Percentiles rank a stretch among this genome's conserved stretches.
Evolutionary conservation across 2,113 vertebrate species (phyloP).

Genomic region (Panthera leo): DNA sequence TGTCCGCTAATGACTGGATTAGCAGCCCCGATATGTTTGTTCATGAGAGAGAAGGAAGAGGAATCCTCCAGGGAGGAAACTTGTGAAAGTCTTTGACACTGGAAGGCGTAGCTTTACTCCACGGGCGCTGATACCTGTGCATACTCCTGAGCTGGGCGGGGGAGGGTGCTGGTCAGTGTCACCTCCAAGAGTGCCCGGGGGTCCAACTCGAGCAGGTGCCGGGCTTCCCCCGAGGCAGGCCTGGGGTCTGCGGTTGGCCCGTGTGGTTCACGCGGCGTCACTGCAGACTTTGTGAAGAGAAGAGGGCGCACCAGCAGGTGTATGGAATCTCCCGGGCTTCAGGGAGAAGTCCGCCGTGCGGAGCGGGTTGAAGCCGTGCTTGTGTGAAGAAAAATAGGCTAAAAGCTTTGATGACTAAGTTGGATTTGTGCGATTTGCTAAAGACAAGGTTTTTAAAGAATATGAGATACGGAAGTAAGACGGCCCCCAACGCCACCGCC

Average conservation of each 20-base stretch:
- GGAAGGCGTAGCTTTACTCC: neutral
- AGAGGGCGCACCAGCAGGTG: fast-evolving
- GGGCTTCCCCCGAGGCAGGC: fast-evolving
- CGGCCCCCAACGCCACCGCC: fast-evolving
- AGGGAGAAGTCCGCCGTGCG: neutral
- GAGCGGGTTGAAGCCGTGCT: fast-evolving
- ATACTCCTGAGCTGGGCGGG: too few species aligned
- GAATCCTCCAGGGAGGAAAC: fast-evolving
- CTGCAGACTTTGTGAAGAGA: fast-evolving
- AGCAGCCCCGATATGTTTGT: neutral
- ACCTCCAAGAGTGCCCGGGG: fast-evolving
- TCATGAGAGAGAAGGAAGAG: fast-evolving
- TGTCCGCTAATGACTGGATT: fast-evolving
- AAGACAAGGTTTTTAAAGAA: neutral
- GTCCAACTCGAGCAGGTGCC: fast-evolving
- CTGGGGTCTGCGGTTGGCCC: fast-evolving
- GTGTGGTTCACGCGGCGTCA: fast-evolving
- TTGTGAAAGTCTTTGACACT: fast-evolving
- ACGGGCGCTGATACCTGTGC: fast-evolving
- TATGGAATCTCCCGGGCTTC: neutral
- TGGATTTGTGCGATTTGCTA: neutral
- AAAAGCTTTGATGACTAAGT: neutral
- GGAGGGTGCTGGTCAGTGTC: neutral
- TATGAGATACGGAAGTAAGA: neutral
- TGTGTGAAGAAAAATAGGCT: neutral